Evolutionary conservation across 2,797 vertebrate species (phyloP).

Genomic region (Pseudochromis fuscus): DNA sequence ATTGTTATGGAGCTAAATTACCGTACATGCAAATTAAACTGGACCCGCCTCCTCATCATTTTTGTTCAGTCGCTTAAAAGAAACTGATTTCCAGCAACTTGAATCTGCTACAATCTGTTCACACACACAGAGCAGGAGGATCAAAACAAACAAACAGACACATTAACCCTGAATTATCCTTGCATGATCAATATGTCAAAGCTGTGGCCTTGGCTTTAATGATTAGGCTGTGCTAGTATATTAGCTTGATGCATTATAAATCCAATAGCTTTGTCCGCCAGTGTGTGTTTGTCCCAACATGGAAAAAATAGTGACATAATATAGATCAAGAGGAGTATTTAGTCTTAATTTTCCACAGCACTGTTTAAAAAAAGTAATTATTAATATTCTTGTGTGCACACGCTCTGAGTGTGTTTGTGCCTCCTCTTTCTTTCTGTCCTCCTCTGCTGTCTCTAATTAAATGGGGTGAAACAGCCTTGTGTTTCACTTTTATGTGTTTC

Average conservation of each 20-base stretch:
- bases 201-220: conserved; percentile 69
- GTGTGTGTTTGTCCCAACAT: conserved; percentile 47
- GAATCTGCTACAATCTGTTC: conserved; percentile 29
- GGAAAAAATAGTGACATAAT: conserved; percentile 63
- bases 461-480: conserved; percentile 80
- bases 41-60: neutral
- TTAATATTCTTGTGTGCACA: conserved; percentile 69
- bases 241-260: conserved; percentile 73
- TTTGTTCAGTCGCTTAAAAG: neutral
- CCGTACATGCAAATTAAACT: too few species aligned
- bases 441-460: conserved; percentile 81
- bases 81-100: conserved; percentile 9
- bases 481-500: conserved; percentile 85
- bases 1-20: too few species aligned
- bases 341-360: conserved; percentile 64
- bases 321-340: conserved; percentile 66
- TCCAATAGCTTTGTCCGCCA: conserved; percentile 58
- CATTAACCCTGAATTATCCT: conserved; percentile 66
- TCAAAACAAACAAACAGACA: conserved; percentile 38
- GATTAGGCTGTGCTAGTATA: conserved; percentile 59
- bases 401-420: conserved; percentile 42
- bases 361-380: conserved; percentile 49
- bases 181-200: conserved; percentile 72
- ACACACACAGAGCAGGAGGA: conserved; percentile 5
- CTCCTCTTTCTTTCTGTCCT: conserved; percentile 34